These are phyloP conservation scores for Drosophila dives DNA, from an alignment of 2,888 invertebrate species.

Conservation along the genomic window DNA sequence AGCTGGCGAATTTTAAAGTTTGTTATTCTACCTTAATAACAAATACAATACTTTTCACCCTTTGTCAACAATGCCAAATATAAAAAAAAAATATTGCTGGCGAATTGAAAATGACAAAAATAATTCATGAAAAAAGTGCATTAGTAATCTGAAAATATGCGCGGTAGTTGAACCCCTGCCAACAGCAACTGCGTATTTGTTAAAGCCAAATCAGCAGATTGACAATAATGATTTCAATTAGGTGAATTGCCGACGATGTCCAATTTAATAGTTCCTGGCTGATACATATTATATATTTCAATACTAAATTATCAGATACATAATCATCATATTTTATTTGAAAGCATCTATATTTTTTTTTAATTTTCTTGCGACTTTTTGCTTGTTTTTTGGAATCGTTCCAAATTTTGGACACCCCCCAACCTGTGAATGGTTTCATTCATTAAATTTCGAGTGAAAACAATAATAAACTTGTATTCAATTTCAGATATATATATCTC, in stretches of 20 bases:
- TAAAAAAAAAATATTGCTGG: background rate
- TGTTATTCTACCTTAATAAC: slow-evolving; percentile 40
- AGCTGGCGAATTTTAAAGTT: slow-evolving; percentile 57
- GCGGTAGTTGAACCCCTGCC: slow-evolving; percentile 46
- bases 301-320: background rate
- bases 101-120: slow-evolving; percentile 25
- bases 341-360: background rate
- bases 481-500: slow-evolving; percentile 44
- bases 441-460: slow-evolving; percentile 59
- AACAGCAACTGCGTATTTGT: slow-evolving; percentile 23
- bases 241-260: background rate
- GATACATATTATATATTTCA: background rate
- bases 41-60: slow-evolving; percentile 36
- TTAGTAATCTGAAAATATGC: slow-evolving; percentile 9
- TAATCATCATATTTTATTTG: slow-evolving; percentile 1
- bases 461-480: slow-evolving; percentile 33
- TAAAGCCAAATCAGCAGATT: background rate
- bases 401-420: slow-evolving; percentile 10
- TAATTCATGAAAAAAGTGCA: slow-evolving; percentile 38
- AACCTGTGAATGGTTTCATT: slow-evolving; percentile 54
- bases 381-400: slow-evolving; percentile 9
- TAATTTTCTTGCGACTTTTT: background rate
- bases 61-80: slow-evolving; percentile 38
- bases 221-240: background rate
- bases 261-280: background rate